A percentile compares a stretch with the other conserved stretches of the same genome.
Conservation (phyloP, 2,888 invertebrate genomes). For the Myathropa florea region DNA sequence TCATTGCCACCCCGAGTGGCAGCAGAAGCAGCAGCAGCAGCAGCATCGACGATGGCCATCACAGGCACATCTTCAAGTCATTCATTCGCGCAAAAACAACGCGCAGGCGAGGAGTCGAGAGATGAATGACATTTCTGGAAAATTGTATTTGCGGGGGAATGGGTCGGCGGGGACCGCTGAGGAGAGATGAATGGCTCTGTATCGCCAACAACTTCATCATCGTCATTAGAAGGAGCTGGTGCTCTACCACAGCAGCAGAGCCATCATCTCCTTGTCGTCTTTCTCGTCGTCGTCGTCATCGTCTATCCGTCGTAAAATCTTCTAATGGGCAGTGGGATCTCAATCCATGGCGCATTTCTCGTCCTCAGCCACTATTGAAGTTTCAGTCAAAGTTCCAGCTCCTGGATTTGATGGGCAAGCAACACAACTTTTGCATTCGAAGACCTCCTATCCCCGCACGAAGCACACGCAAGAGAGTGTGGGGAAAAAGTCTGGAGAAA, state of each 20-base stretch:
- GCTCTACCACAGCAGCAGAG: background rate
- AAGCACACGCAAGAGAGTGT: background rate
- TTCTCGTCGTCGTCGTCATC: background rate
- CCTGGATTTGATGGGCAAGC: conserved; percentile 66
- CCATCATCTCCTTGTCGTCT: conserved; percentile 44
- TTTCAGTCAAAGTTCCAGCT: conserved; percentile 66
- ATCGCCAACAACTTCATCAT: conserved; percentile 67
- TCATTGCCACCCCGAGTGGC: background rate
- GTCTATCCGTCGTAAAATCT: conserved; percentile 52
- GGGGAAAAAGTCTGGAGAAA: background rate
- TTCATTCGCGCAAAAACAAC: conserved; percentile 68
- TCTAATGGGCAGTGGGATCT: conserved; percentile 49
- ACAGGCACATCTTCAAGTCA: conserved; percentile 41
- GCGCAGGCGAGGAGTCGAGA: conserved; percentile 40
- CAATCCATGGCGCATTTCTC: conserved; percentile 8
- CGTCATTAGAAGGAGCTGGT: conserved; percentile 50
- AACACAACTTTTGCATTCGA: conserved; percentile 68
- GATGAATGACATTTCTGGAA: conserved; percentile 70
- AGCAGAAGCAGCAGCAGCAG: background rate
- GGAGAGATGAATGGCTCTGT: conserved; percentile 55
- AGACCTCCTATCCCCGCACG: conserved; percentile 19
- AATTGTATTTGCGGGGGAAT: conserved; percentile 50
- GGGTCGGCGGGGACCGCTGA: background rate
- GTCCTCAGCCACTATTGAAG: conserved; percentile 63
- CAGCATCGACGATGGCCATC: background rate